Conservation (phyloP, 2,113 vertebrate species). For the Camelus dromedarius region DNA sequence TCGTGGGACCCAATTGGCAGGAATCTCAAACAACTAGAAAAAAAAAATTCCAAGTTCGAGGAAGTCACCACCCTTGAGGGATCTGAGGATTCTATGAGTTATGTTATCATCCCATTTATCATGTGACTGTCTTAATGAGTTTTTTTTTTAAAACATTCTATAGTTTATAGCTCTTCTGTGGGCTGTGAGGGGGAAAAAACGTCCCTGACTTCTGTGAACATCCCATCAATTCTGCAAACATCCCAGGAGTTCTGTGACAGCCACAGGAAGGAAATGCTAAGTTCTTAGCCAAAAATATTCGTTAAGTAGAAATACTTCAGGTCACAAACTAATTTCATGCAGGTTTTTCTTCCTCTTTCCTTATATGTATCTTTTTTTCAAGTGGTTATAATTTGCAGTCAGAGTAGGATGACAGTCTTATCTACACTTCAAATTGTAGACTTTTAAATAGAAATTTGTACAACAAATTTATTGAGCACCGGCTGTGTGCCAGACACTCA, state of each 20-base stretch:
- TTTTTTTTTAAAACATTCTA: neutral
- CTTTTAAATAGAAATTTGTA: conserved; percentile 52
- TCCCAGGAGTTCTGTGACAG: neutral
- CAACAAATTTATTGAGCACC: conserved; percentile 42
- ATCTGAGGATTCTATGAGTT: neutral
- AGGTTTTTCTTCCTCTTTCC: conserved; percentile 43
- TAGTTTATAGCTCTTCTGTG: neutral
- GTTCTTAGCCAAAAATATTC: conserved; percentile 39
- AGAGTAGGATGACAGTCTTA: conserved; percentile 1
- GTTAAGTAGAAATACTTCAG: conserved; percentile 7
- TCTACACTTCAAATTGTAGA: conserved; percentile 31
- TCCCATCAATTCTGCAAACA: conserved; percentile 38
- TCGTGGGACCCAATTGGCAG: neutral
- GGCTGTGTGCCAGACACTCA: conserved; percentile 13
- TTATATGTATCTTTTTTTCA: conserved; percentile 6
- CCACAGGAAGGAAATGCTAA: neutral
- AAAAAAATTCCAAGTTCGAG: neutral
- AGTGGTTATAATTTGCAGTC: conserved; percentile 58
- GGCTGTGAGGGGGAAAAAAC: neutral
- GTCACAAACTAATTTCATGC: neutral
- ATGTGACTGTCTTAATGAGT: neutral
- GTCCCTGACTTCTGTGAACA: neutral
- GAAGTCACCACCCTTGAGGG: neutral
- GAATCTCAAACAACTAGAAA: conserved; percentile 19
- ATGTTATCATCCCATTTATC: too few species aligned